phyloP scores from a whole-genome alignment of 2,797 vertebrate species.

The Petrocephalus sullivani region DNA sequence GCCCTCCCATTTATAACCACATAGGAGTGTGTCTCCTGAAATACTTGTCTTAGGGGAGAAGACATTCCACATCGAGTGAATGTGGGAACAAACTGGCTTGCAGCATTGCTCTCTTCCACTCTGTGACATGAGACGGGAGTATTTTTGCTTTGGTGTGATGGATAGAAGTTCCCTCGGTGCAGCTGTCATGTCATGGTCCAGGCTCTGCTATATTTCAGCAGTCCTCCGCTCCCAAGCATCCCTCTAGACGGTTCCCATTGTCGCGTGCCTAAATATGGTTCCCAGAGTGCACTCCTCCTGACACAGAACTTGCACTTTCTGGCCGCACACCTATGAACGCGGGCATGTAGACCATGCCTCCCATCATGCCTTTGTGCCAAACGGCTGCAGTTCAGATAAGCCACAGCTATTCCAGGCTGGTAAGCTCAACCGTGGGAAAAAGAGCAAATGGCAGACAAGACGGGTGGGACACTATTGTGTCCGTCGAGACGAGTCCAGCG shows the following conservation, averaged over 20 bases:
- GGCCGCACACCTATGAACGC: conserved; percentile 28
- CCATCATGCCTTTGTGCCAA: conserved; percentile 59
- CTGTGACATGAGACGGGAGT: not conserved
- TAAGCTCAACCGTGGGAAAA: conserved; percentile 69
- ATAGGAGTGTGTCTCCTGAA: not conserved
- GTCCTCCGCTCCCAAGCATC: conserved; percentile 12
- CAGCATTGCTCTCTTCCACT: not conserved
- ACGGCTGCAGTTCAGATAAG: conserved; percentile 64
- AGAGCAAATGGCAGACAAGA: conserved; percentile 64
- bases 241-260: conserved; percentile 35
- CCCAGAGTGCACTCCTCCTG: conserved; percentile 21
- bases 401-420: conserved; percentile 39
- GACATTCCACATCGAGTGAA: not conserved
- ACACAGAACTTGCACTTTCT: not conserved
- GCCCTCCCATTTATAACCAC: not conserved
- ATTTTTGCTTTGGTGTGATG: conserved; percentile 7
- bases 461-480: conserved; percentile 20
- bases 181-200: conserved; percentile 37
- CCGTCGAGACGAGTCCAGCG: not conserved
- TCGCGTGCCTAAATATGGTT: conserved; percentile 37
- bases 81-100: conserved; percentile 8
- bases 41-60: not conserved
- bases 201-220: conserved; percentile 26
- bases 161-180: conserved; percentile 16
- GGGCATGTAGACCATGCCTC: conserved; percentile 28